Evolutionary conservation across 2,888 invertebrate species (phyloP).

Genomic region (Eurytoma californica): DNA sequence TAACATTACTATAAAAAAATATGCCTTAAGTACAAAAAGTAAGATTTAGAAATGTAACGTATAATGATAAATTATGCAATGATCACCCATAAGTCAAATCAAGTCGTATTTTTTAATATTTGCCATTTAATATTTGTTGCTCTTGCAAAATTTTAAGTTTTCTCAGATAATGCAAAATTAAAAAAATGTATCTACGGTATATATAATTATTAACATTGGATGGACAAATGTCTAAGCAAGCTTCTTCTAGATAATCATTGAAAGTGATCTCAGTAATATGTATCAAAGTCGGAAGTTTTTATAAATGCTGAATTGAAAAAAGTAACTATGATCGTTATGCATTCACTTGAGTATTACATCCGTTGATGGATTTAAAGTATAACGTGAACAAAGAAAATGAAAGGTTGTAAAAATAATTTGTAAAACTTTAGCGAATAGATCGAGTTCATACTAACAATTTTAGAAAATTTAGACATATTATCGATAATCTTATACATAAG

Average conservation of each 20-base stretch:
- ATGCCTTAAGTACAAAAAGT: conserved; percentile 58
- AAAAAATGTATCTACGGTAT: conserved; percentile 4
- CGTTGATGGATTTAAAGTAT: conserved; percentile 34
- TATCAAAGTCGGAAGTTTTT: conserved; percentile 34
- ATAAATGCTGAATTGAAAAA: conserved; percentile 24
- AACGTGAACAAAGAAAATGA: conserved; percentile 29
- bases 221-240: conserved; percentile 38
- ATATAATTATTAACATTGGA: conserved; percentile 31
- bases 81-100: conserved; percentile 40
- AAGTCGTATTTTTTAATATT: conserved; percentile 9
- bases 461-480: conserved; percentile 40
- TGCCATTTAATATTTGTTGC: neutral
- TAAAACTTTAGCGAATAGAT: conserved; percentile 37
- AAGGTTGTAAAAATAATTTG: conserved; percentile 52
- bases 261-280: conserved; percentile 49
- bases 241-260: conserved; percentile 44
- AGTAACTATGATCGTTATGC: conserved; percentile 33
- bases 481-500: conserved; percentile 27
- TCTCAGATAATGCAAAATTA: neutral
- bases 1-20: conserved; percentile 45
- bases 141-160: neutral
- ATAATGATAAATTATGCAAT: conserved; percentile 51
- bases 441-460: conserved; percentile 40
- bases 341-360: conserved; percentile 24
- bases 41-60: conserved; percentile 54